Base-by-base conservation (phyloP, 2,888 invertebrate genomes). In the Hemicrepidius hirtus region DNA sequence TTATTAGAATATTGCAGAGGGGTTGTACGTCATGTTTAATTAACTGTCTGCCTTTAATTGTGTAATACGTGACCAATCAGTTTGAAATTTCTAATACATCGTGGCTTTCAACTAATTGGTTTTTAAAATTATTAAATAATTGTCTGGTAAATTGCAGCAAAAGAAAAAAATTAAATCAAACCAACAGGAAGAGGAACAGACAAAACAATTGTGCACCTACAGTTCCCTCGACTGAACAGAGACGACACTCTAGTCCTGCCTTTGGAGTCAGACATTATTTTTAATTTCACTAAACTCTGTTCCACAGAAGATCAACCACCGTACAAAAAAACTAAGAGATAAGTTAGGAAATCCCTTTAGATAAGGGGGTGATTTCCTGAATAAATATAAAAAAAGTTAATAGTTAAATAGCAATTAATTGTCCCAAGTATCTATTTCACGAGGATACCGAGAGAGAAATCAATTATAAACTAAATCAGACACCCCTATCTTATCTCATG, bases 381-480 rank as follows among this genome's bases (percentile, higher is more conserved):
- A 9, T 28, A 53, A 28, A 24, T 28, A 13, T 7, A 53, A 53
- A 28, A 44, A 46, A 53, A 49, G n/a, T 24, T 7, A n/a, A n/a
- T 53, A 12, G n/a, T 53, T n/a, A 53, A 53, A 53, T 7, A 12
- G 21, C 50, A 50, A 50, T 53, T 53, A 53, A 53, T 28, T 24
- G 28, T 53, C 28, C 53, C 28, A 18, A 57, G 57, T 57, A 57
- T 57, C 57, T 57, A 40, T 57, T 57, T 20, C 37, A 57, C 35
- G 20, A 57, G 53, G 53, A 13, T 32, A 53, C 20, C 53, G 53
- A 37, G 37, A 20, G 28, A 20, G 28, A 46, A 73, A 73, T 68
- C 73, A 73, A 73, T 73, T 73, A 73, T 57, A 68, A 68, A 73
- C 57, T 68, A 68, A 73, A 73, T 68, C 68, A 57, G 55, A 46